A percentile compares a stretch with the other conserved stretches of the same genome.
phyloP scores from a whole-genome alignment of 1,140 invertebrate species.

The Ceratoteleas bidentatus region DNA sequence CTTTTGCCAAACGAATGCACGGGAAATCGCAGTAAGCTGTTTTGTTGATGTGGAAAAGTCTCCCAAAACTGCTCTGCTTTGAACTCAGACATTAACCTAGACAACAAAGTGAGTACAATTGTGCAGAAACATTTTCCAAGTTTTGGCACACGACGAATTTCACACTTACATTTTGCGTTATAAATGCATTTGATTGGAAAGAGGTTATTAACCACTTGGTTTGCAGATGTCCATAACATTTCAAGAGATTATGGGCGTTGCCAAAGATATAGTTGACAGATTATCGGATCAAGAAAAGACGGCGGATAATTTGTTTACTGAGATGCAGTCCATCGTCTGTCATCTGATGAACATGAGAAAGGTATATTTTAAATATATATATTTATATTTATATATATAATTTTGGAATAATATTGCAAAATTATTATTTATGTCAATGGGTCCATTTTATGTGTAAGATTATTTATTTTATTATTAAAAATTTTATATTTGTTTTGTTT shows the following conservation, averaged over 20 bases:
- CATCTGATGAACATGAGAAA: conserved; percentile 97
- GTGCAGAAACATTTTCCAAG: not conserved
- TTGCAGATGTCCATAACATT: conserved; percentile 88
- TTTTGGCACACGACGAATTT: not conserved
- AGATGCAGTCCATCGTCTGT: conserved; percentile 92
- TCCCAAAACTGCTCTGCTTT: not conserved
- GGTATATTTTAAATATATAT: conserved; percentile 81
- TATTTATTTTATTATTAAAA: no score
- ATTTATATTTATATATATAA: not conserved
- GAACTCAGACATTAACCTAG: not conserved
- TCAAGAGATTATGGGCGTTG: conserved; percentile 95
- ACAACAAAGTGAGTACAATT: conserved; percentile 7
- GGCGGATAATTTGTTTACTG: conserved; percentile 91
- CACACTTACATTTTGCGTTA: not conserved
- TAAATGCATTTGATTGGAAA: conserved; percentile 4
- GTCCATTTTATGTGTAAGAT: no score
- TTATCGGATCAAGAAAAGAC: conserved; percentile 93
- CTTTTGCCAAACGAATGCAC: not conserved
- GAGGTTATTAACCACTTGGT: conserved; percentile 28
- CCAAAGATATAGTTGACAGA: conserved; percentile 91
- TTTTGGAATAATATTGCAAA: not conserved
- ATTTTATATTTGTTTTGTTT: no score
- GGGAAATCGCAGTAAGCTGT: not conserved
- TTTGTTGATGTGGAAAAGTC: no score
- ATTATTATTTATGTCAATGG: no score